phyloP scores from a whole-genome alignment of 2,888 invertebrate genomes.

The Parthenolecanium corni region DNA sequence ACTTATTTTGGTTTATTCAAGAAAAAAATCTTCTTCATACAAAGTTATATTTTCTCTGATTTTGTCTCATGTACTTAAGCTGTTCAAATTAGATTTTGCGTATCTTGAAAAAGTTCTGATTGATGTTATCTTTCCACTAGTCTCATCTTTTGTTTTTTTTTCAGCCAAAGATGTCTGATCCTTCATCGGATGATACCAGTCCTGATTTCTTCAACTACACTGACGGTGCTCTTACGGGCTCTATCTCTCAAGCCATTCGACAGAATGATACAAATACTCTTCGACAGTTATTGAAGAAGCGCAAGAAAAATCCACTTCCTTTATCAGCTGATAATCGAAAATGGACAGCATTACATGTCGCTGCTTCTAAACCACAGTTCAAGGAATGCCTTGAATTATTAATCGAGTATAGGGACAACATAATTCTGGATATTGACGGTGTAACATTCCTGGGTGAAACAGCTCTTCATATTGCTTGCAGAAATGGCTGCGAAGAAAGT shows the following conservation, averaged over 20 bases:
- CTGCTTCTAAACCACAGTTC: background rate
- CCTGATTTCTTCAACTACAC: slow-evolving; percentile 11
- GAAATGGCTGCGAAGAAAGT: slow-evolving; percentile 1
- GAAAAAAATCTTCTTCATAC: too few species aligned
- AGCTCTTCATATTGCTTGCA: slow-evolving; percentile 4
- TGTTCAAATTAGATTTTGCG: too few species aligned
- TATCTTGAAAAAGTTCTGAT: too few species aligned
- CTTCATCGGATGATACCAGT: background rate
- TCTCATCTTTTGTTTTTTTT: too few species aligned
- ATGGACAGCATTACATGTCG: slow-evolving; percentile 21
- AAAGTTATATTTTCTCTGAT: too few species aligned
- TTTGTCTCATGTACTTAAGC: too few species aligned
- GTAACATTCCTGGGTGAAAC: slow-evolving; percentile 10
- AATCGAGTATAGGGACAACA: background rate
- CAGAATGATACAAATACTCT: background rate
- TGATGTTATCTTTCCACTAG: too few species aligned
- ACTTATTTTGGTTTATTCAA: too few species aligned
- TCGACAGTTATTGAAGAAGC: background rate
- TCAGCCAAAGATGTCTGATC: background rate
- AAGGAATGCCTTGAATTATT: slow-evolving; percentile 3
- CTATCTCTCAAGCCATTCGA: background rate
- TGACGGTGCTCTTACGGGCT: background rate
- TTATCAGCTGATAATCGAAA: slow-evolving; percentile 9
- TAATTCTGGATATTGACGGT: background rate
- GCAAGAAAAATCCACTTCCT: background rate